Base-by-base conservation (phyloP, 2,888 invertebrate genomes). In the Drosophila imparisetae region DNA sequence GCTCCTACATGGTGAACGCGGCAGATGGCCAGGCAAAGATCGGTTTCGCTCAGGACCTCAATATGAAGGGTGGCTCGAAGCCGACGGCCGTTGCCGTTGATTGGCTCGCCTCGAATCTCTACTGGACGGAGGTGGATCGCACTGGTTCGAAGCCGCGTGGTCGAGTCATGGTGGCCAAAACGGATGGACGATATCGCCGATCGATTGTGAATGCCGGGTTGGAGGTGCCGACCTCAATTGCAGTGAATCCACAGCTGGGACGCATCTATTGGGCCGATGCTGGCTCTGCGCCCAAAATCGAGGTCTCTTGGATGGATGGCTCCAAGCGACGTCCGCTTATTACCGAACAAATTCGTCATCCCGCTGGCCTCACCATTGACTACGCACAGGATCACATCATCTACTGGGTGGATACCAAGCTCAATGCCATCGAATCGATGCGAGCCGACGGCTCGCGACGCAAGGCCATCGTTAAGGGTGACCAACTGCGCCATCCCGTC, bases 261-360 rank as follows among this genome's bases (percentile, higher is more conserved):
- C 94, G 95, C 78, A 96, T 99, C 95, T 98, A 97, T 93, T 99
- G 99, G 98, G 95, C 98, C 0, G 98, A 99, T 92, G 96, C 97
- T 0, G 98, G 98, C 7, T 95, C 96, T 0, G 95, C 96, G 4
- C 97, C 98, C 0, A 99, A 98, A 93, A 98, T 99, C 73, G 99
- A 99, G 92, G 95, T 96, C 5, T 95, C 98, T 2, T 99, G 98
- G 98, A 98, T 99, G 98, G 99, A 98, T 91, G 99, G 99, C 0
- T 96, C 96, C 0, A 96, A 97, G 91, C 95, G 98, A 3, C 94
- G 96, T 62, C 95, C 96, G 0, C 92, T 99, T 4, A 96, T 98
- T 10, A 95, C 96, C 0, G 97, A 97, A 71, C 95, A 95, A 71
- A 95, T 99, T 32, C 94, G 97, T 30, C 96, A 97, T 89, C 99